These are phyloP conservation scores for Prunella himalayana DNA, from an alignment of 2,113 vertebrate genomes.

Conservation along the genomic window DNA sequence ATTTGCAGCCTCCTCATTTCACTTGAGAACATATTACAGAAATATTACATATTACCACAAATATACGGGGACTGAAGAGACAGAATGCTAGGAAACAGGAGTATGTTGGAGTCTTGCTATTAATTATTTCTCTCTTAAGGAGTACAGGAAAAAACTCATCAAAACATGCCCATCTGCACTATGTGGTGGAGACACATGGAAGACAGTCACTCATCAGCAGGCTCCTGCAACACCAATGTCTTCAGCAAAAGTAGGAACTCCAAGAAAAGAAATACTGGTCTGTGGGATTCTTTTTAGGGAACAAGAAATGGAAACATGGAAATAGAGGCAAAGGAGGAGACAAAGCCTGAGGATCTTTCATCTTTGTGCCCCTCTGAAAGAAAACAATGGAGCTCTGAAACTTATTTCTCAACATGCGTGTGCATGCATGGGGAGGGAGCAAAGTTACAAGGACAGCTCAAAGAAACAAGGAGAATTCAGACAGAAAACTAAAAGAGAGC, in stretches of 20 bases:
- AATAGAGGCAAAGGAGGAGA: not conserved
- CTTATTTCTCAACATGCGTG: not conserved
- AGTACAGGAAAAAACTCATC: not conserved
- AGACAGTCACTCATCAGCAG: not conserved
- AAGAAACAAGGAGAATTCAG: not conserved
- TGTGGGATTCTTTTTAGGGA: not conserved
- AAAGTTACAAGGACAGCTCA: not conserved
- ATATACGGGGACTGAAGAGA: not conserved
- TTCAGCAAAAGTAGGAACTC: not conserved
- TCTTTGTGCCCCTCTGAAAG: not conserved
- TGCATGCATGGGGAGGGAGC: accelerated
- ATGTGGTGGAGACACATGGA: not conserved
- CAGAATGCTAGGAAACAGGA: not conserved
- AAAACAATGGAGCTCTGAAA: not conserved
- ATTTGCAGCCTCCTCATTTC: not conserved
- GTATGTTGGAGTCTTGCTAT: not conserved
- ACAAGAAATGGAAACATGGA: not conserved
- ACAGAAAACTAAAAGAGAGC: not conserved
- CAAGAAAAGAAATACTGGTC: not conserved
- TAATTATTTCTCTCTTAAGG: not conserved
- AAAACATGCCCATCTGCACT: accelerated
- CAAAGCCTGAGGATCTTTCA: not conserved
- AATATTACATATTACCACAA: not conserved
- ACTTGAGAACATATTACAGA: not conserved
- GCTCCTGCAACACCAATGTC: not conserved